Evolutionary conservation across 2,888 invertebrate genomes (phyloP), one percentile per base, ranked within the genome.

Genomic region (Synanthedon tipuliformis): DNA sequence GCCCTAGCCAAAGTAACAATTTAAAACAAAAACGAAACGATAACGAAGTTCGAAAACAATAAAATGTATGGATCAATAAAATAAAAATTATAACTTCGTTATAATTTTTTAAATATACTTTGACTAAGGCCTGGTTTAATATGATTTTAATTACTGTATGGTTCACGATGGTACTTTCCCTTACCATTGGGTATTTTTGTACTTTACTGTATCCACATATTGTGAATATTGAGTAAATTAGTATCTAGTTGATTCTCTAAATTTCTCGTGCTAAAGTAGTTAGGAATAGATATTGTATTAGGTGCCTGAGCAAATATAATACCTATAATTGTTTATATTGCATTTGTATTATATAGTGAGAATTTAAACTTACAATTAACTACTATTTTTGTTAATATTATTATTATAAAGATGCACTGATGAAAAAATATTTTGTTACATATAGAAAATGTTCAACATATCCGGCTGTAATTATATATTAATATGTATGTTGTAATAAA

Each of bases 251-350:
- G 45, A 45, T 45, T 45, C 27, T 34, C 50, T 50, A n/a, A 34
- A 50, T 8, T 53, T 59, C 54, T 56, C 54, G 59, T 59, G 58
- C 56, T 59, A 55, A 56, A 55, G 51, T 58, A 57, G 53, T 53
- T 57, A 53, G 54, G 53, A 50, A 50, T 50, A 34, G 34, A n/a
- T 34, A 5, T 49, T 54, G 52, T 61, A 62, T 61, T 75, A 76
- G 78, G 70, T 73, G 76, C 75, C 73, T 73, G 69, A 70, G 73
- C 69, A 69, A 71, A 66, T 62, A 51, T 67, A 61, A 55, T 55
- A 23, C 23, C 23, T 23, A n/a, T n/a, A 49, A 49, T 49, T 49
- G 54, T 55, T 54, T 51, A 56, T 68, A 65, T 63, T 69, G 60
- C 59, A 67, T 72, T 65, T 73, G 70, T 66, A 69, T 58, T 57